Evolutionary conservation across 2,113 vertebrate genomes (phyloP).

Genomic region (Halcyon malimbica): DNA sequence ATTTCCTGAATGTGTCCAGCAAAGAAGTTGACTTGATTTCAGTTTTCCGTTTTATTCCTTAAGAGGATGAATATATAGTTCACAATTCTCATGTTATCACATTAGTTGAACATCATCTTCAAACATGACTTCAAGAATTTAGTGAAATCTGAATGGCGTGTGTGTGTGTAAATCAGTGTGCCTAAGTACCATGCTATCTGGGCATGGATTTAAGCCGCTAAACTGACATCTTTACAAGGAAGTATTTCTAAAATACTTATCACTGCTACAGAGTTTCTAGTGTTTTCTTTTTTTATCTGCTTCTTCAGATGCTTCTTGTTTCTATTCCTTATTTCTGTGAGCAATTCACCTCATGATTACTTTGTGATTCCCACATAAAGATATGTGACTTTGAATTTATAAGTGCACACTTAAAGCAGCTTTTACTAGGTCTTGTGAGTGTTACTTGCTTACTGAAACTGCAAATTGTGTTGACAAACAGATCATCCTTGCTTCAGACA

Average conservation of each 20-base stretch:
- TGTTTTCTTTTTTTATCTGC: not conserved
- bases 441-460: not conserved
- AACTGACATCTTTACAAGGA: not conserved
- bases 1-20: not conserved
- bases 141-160: not conserved
- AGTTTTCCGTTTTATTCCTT: not conserved
- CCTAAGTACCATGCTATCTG: not conserved
- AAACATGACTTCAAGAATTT: not conserved
- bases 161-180: not conserved
- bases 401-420: not conserved
- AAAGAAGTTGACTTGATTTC: not conserved
- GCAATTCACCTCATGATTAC: not conserved
- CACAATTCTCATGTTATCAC: not conserved
- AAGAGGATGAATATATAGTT: not conserved
- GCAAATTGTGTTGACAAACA: slow-evolving; percentile 28
- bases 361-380: not conserved
- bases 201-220: not conserved
- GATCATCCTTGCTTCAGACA: not conserved
- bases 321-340: not conserved
- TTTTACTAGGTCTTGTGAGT: not conserved
- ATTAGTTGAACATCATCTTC: not conserved
- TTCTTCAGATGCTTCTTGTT: not conserved
- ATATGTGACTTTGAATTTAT: not conserved
- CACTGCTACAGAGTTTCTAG: not conserved
- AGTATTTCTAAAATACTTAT: not conserved